Conservation (phyloP, 2,888 invertebrate species). For the Synergus umbraculus region DNA sequence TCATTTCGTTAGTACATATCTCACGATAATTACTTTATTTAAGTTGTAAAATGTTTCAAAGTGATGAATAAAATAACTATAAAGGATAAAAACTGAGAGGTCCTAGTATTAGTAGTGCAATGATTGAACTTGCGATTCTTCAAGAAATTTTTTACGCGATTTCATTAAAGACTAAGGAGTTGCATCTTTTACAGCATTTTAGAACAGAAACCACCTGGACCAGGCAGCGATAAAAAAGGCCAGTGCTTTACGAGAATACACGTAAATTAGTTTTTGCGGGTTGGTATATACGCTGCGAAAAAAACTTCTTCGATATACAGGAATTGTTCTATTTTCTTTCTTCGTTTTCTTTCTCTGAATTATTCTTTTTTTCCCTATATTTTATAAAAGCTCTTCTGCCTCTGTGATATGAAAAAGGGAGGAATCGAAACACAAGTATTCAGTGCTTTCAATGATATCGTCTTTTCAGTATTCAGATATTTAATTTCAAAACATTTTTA, state of each 20-base stretch:
- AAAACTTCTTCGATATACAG: conserved; percentile 20
- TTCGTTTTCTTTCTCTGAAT: not conserved
- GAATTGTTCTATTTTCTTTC: not conserved
- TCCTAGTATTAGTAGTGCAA: not conserved
- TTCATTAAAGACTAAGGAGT: not conserved
- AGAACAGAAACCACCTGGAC: not conserved
- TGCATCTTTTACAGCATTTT: not conserved
- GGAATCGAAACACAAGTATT: not conserved
- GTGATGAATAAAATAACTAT: not conserved
- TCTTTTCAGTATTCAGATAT: too few species aligned
- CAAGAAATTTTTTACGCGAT: not conserved
- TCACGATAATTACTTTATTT: not conserved
- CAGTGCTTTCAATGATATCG: not conserved
- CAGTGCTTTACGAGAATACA: conserved; percentile 7
- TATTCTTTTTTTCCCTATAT: not conserved
- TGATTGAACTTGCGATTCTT: not conserved
- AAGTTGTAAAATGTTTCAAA: not conserved
- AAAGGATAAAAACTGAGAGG: not conserved
- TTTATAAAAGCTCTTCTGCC: not conserved
- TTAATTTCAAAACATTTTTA: too few species aligned
- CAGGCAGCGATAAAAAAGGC: conserved; percentile 18
- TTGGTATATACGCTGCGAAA: not conserved
- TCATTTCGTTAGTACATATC: not conserved
- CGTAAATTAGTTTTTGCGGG: conserved; percentile 32
- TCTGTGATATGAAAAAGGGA: not conserved